phyloP scores from a whole-genome alignment of 37 sponge, comb jelly and placozoan species.

The Eunapius fragilis region DNA sequence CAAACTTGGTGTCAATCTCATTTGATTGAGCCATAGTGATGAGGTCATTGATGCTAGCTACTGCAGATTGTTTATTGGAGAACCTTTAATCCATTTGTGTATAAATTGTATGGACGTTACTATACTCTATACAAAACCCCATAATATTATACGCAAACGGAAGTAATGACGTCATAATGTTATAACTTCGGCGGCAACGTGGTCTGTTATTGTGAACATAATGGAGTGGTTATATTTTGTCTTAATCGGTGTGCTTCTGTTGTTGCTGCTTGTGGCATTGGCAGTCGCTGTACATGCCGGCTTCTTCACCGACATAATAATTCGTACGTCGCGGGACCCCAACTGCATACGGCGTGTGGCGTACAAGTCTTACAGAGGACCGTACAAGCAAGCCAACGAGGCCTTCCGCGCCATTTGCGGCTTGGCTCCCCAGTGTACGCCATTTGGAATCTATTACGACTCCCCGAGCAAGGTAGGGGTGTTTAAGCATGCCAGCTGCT shows the following conservation, averaged over 20 bases:
- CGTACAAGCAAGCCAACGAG: conserved; percentile 52
- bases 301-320: conserved; percentile 55
- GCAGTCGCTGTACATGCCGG: conserved; percentile 42
- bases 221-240: background rate
- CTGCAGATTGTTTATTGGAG: too few species aligned
- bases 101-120: too few species aligned
- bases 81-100: too few species aligned
- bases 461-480: conserved; percentile 70
- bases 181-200: too few species aligned
- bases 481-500: background rate
- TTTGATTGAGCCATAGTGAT: too few species aligned
- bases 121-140: too few species aligned
- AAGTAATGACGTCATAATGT: too few species aligned
- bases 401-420: conserved; percentile 3
- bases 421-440: conserved; percentile 24
- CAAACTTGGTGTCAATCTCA: too few species aligned
- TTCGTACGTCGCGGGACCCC: conserved; percentile 34
- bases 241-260: conserved; percentile 1
- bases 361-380: conserved; percentile 60
- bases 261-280: conserved; percentile 25
- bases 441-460: conserved; percentile 78
- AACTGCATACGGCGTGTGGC: conserved; percentile 53
- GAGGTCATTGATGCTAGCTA: too few species aligned
- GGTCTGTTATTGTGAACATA: too few species aligned
- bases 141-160: too few species aligned